Conservation (phyloP, 2,888 invertebrate genomes). For the Dione juno region DNA sequence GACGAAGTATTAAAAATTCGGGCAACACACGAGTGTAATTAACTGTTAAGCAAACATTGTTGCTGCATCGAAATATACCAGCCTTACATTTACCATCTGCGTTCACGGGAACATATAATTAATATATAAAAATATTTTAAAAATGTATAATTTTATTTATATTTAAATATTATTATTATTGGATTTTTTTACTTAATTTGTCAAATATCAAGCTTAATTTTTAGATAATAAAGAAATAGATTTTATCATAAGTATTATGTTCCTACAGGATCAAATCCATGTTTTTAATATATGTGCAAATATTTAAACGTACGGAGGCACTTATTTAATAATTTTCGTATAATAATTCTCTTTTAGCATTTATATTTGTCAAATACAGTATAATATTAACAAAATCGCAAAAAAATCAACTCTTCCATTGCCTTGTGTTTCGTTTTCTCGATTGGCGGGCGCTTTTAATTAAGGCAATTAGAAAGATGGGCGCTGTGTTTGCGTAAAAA, state of each 20-base stretch:
- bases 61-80: slow-evolving; percentile 35
- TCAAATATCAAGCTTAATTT: no score
- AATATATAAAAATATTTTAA: background rate
- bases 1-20: slow-evolving; percentile 64
- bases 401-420: slow-evolving; percentile 39
- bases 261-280: no score
- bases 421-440: slow-evolving; percentile 51
- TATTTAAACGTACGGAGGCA: no score
- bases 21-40: slow-evolving; percentile 64
- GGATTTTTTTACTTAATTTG: no score
- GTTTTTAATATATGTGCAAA: no score
- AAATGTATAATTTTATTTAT: background rate
- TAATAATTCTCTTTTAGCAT: background rate
- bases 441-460: slow-evolving; percentile 73
- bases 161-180: no score
- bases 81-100: slow-evolving; percentile 51
- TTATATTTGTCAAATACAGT: slow-evolving; percentile 11
- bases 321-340: background rate
- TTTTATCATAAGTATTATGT: no score
- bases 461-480: slow-evolving; percentile 82
- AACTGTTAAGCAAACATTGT: slow-evolving; percentile 49
- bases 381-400: slow-evolving; percentile 22
- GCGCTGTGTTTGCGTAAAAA: slow-evolving; percentile 78
- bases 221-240: no score
- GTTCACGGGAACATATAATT: slow-evolving; percentile 47